phyloP scores from a whole-genome alignment of 30 jellyfish, hydroid and myxozoan genomes.

The Aurelia sp. region DNA sequence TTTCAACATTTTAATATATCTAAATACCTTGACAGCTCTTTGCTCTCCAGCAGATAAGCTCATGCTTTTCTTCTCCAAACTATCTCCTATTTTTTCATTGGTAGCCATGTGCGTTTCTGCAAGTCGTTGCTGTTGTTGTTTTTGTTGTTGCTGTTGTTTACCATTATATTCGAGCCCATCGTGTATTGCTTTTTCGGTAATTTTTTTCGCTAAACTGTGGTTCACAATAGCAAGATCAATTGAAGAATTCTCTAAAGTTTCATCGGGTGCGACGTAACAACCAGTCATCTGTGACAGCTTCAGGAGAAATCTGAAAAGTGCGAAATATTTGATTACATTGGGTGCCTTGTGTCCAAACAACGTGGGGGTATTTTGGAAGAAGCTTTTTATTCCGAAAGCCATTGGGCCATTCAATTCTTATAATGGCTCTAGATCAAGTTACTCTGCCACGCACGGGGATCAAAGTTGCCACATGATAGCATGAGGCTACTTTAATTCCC shows the following conservation, averaged over 20 bases:
- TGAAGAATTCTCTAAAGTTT: conserved; percentile 15
- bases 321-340: too few relatives aligned
- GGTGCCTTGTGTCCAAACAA: too few relatives aligned
- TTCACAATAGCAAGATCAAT: conserved; percentile 56
- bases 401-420: too few relatives aligned
- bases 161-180: background rate
- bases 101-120: too few relatives aligned
- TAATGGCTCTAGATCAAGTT: too few relatives aligned
- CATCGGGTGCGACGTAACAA: conserved; percentile 14
- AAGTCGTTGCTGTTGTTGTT: background rate
- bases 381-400: too few relatives aligned
- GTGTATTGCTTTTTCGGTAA: conserved; percentile 29
- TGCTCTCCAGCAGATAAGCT: conserved; percentile 40
- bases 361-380: too few relatives aligned
- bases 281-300: conserved; percentile 33
- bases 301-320: conserved; percentile 31
- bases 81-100: too few relatives aligned
- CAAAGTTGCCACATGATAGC: too few relatives aligned
- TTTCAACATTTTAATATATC: too few relatives aligned
- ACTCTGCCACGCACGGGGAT: too few relatives aligned
- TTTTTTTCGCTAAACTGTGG: conserved; percentile 43
- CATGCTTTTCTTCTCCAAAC: background rate
- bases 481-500: too few relatives aligned
- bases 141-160: background rate
- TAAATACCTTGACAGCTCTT: conserved; percentile 38